These are phyloP conservation scores for Psilanteris sp. DNA, from an alignment of 1,140 invertebrate species.

Conservation along the genomic window DNA sequence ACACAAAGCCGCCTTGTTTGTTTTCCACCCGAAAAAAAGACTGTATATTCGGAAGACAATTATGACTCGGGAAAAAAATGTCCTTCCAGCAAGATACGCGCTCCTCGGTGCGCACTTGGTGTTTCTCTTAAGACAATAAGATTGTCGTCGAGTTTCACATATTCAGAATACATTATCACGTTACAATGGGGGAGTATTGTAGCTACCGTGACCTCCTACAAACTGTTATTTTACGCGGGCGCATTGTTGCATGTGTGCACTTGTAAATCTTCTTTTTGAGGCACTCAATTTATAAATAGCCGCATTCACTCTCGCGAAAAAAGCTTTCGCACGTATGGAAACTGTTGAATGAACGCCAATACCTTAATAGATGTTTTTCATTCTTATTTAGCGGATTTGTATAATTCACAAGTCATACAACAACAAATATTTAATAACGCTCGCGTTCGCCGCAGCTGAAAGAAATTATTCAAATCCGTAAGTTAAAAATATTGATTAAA, in stretches of 20 bases:
- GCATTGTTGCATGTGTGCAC: slow-evolving; percentile 24
- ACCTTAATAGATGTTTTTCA: background rate
- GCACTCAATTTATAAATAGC: slow-evolving; percentile 35
- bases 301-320: slow-evolving; percentile 30
- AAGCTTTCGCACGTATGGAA: slow-evolving; percentile 24
- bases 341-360: slow-evolving; percentile 10
- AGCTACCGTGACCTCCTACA: slow-evolving; percentile 46
- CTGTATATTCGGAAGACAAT: slow-evolving; percentile 31
- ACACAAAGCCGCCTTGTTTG: no score
- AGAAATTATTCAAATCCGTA: no score
- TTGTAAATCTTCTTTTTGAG: slow-evolving; percentile 55
- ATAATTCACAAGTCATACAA: no score
- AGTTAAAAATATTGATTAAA: no score
- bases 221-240: slow-evolving; percentile 53
- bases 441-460: no score
- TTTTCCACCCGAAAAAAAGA: no score
- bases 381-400: background rate
- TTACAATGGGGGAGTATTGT: slow-evolving; percentile 66
- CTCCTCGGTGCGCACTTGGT: slow-evolving; percentile 64
- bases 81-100: slow-evolving; percentile 17
- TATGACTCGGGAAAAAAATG: slow-evolving; percentile 40
- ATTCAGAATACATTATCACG: slow-evolving; percentile 67
- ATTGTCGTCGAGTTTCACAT: slow-evolving; percentile 63
- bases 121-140: slow-evolving; percentile 61
- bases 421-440: no score